phyloP scores from a whole-genome alignment of 2,797 vertebrate species.

The Hypotaenidia philippensis region DNA sequence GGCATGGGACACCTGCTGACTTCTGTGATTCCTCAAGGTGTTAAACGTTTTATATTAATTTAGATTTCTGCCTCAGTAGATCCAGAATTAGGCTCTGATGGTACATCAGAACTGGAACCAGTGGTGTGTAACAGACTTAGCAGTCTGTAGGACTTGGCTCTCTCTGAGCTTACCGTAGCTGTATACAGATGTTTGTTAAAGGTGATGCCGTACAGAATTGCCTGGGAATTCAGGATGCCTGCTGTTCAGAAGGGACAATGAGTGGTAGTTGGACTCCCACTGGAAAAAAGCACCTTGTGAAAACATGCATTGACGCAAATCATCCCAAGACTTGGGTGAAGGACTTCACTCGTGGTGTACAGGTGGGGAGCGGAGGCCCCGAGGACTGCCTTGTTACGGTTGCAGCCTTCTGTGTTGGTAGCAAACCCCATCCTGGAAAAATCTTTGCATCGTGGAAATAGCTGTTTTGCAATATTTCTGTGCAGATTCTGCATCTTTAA shows the following conservation, averaged over 20 bases:
- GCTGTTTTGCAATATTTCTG: neutral
- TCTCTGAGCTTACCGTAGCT: neutral
- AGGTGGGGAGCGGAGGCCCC: neutral
- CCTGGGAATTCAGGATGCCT: fast-evolving
- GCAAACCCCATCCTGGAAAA: neutral
- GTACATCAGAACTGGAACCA: neutral
- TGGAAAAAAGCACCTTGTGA: neutral
- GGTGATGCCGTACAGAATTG: neutral
- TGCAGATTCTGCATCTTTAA: neutral
- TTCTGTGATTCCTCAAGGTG: conserved; percentile 11
- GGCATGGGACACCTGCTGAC: conserved; percentile 26
- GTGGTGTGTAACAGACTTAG: neutral
- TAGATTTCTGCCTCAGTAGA: conserved; percentile 9
- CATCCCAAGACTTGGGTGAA: neutral
- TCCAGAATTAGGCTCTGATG: conserved; percentile 9
- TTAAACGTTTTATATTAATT: conserved; percentile 43
- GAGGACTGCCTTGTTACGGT: neutral
- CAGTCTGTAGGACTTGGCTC: neutral
- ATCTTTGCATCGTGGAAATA: neutral
- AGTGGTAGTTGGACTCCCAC: neutral
- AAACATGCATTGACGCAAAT: neutral
- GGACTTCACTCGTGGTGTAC: neutral
- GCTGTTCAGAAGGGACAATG: neutral
- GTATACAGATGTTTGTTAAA: neutral
- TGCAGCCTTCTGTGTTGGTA: neutral